Evolutionary conservation across 2,888 invertebrate species (phyloP).

Genomic region (Eurytoma adleriae): DNA sequence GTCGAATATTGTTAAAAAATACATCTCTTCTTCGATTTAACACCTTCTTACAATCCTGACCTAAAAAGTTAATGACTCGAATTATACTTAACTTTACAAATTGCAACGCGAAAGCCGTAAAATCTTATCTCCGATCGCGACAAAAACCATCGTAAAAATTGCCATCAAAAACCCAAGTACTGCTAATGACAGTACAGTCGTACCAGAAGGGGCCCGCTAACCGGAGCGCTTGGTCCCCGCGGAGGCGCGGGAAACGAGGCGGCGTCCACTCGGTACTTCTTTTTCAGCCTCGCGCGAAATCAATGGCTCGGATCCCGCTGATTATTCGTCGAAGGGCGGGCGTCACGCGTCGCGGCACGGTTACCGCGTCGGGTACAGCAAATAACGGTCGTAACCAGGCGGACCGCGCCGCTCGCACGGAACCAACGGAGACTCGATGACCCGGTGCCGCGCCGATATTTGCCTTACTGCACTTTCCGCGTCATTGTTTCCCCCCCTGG

Average conservation of each 20-base stretch:
- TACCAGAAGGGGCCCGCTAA: too few species aligned
- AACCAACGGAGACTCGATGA: background rate
- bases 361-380: background rate
- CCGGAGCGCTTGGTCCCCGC: background rate
- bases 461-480: background rate
- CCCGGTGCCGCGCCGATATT: conserved; percentile 7
- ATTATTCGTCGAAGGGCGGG: conserved; percentile 1
- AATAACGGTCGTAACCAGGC: background rate
- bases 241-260: background rate
- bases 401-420: background rate
- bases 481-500: background rate
- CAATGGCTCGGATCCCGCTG: conserved; percentile 3
- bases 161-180: too few species aligned
- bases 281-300: background rate
- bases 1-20: too few species aligned
- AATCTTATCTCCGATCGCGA: too few species aligned
- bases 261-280: background rate
- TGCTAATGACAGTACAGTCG: too few species aligned
- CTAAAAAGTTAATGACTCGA: too few species aligned
- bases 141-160: too few species aligned
- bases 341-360: conserved; percentile 3
- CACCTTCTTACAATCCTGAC: too few species aligned
- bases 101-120: too few species aligned
- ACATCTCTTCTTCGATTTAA: too few species aligned
- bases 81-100: too few species aligned